Evolutionary conservation across 2,797 vertebrate genomes (phyloP).

Genomic region (Hippoglossus hippoglossus): DNA sequence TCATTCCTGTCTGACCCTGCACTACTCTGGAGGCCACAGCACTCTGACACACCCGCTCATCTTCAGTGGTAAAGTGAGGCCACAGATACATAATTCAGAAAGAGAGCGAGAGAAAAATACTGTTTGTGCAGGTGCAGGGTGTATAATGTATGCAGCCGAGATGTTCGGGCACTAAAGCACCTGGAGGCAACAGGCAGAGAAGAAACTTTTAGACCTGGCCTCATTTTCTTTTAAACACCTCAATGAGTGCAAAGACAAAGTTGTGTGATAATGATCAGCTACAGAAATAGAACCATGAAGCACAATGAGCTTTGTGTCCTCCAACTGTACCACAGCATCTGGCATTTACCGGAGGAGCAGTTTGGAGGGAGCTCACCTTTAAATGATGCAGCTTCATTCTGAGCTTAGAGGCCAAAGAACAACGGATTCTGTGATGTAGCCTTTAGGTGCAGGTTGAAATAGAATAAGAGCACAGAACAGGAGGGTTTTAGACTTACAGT

Average conservation of each 20-base stretch:
- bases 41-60: conserved; percentile 27
- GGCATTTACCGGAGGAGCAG: conserved; percentile 70
- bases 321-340: conserved; percentile 17
- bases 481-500: neutral
- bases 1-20: conserved; percentile 26
- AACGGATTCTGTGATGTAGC: conserved; percentile 4
- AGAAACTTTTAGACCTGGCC: conserved; percentile 58
- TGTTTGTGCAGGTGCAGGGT: conserved; percentile 36
- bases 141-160: conserved; percentile 66
- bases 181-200: conserved; percentile 55
- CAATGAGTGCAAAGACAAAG: conserved; percentile 33
- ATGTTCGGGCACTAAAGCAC: conserved; percentile 45
- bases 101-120: conserved; percentile 25
- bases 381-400: conserved; percentile 57
- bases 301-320: conserved; percentile 11
- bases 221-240: conserved; percentile 62
- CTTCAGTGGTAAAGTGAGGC: conserved; percentile 40
- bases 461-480: conserved; percentile 3
- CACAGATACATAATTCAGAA: conserved; percentile 64
- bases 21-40: conserved; percentile 13
- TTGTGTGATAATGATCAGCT: conserved; percentile 2
- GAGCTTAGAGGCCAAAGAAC: conserved; percentile 39
- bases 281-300: conserved; percentile 11
- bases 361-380: conserved; percentile 76
- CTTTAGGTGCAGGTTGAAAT: conserved; percentile 19